Conservation (phyloP, 2,113 vertebrate genomes). For the Bos taurus region ARS-UCD2.0 NC_037334.1:4413501-4414000, state of each 20-base stretch:
- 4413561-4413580: background rate
- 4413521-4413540: background rate
- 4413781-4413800: background rate
- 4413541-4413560: background rate
- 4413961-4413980: background rate
- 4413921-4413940: background rate
- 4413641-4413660: background rate
- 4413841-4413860: background rate
- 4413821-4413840: background rate
- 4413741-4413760: background rate
- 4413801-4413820: background rate
- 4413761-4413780: background rate
- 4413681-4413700: background rate
- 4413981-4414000: background rate
- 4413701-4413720: background rate
- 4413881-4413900: background rate
- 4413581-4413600: background rate
- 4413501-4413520: background rate
- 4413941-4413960: background rate
- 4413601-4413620: background rate
- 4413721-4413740: background rate
- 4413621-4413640: background rate
- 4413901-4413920: background rate
- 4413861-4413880: background rate
- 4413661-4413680: background rate